Conservation (phyloP, 2,888 invertebrate species). For the Athalia circularis region DNA sequence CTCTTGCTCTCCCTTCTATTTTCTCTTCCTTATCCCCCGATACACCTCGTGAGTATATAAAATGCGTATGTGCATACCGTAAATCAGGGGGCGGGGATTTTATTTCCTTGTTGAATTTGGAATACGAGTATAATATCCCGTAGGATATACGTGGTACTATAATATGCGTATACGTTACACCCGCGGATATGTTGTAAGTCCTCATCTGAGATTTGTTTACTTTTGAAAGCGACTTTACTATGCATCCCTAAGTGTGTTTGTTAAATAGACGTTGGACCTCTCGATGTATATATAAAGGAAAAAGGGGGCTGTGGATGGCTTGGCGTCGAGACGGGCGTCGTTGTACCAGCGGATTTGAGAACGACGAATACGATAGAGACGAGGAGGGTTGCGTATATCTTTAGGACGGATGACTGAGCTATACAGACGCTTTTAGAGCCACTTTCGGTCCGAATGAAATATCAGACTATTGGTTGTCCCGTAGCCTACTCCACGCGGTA, state of each 20-base stretch:
- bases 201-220: slow-evolving; percentile 10
- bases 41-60: background rate
- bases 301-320: slow-evolving; percentile 1
- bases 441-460: slow-evolving; percentile 37
- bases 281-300: background rate
- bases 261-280: slow-evolving; percentile 31
- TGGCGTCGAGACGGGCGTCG: slow-evolving; percentile 27
- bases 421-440: slow-evolving; percentile 36
- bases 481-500: slow-evolving; percentile 15
- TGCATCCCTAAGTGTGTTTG: slow-evolving; percentile 38
- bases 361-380: background rate
- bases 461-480: slow-evolving; percentile 24
- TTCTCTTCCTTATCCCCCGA: background rate
- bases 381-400: slow-evolving; percentile 23
- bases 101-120: slow-evolving; percentile 25
- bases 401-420: slow-evolving; percentile 31
- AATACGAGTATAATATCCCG: background rate
- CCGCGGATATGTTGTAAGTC: background rate
- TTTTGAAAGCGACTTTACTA: slow-evolving; percentile 32
- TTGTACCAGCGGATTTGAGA: background rate
- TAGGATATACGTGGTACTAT: background rate
- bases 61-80: background rate
- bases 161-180: background rate
- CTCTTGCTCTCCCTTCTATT: no score
- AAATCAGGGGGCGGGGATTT: slow-evolving; percentile 2